Base-by-base conservation (phyloP, 2,113 vertebrate genomes). In the Corydoras sp. region DNA sequence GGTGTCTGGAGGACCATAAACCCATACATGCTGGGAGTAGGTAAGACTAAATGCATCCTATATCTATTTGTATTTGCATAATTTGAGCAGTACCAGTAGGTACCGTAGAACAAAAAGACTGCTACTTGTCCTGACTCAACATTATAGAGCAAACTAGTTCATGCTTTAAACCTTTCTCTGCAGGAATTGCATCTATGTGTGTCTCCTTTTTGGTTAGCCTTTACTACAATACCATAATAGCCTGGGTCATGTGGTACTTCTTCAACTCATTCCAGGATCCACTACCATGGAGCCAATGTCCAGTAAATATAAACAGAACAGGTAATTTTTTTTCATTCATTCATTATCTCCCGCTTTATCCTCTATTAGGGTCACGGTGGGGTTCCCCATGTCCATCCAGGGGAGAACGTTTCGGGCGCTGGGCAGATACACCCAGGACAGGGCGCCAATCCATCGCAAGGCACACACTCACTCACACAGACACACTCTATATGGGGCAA, bases 181-280 rank as follows among this genome's bases (percentile, higher is more conserved):
- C 72, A 97, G 94, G 94, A 51, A 84, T 98, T 11, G 89, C 93
- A 0, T 93, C 95, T 77, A 93, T 98, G 94, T 73, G 85, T 1
- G 91, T 93, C 2, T 96, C 93, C 59, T 88, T 96, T 73, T 80
- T 91, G 50, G 87, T 97, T 80, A 85, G 93, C 12, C 86, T 97
- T 24, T 97, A 96, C 81, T 98, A 97, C 76, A 97, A 97, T 74
- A 93, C 91, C 54, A 97, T 97, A 83, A 92, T 97, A 48, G 91
- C 93, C 69, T 95, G 91, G 88, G 83, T 88, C 49, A 48, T 86
- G 78, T 87, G 86, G 87, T 87, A 87, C 68, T 82, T 88, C 66
- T 88, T 84, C 51, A 86, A 87, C 78, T 88, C 87, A 2, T 88
- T 86, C 50, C 85, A 88, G 74, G 77, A 85, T 0, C 92, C 92